Conservation (phyloP, 1,140 invertebrate genomes). For the Cephus cinctus region DNA sequence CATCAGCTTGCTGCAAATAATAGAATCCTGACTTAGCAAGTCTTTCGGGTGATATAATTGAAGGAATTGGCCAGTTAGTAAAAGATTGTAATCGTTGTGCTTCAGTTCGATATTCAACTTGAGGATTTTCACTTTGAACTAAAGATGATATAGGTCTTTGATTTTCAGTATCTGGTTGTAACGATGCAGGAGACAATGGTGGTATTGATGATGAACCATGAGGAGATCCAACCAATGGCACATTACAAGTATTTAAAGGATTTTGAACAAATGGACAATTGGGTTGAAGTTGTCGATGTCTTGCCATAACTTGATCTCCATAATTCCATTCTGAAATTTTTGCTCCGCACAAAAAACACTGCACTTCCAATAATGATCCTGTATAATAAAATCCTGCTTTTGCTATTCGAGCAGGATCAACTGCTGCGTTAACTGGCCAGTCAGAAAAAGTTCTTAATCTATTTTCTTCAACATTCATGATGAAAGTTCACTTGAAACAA, state of each 20-base stretch:
- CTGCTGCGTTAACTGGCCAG: constrained; percentile 70
- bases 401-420: constrained; percentile 67
- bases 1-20: constrained; percentile 63
- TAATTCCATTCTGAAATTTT: constrained; percentile 74
- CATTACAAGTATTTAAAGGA: constrained; percentile 64
- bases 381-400: constrained; percentile 82
- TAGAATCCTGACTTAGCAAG: constrained; percentile 84
- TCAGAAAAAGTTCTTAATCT: constrained; percentile 66
- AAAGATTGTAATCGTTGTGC: constrained; percentile 61
- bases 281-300: constrained; percentile 64
- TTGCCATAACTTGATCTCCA: constrained; percentile 69
- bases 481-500: too few relatives aligned
- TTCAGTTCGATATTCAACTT: constrained; percentile 50
- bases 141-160: background rate
- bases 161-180: background rate
- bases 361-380: constrained; percentile 65
- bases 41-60: constrained; percentile 63
- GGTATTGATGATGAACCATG: constrained; percentile 5
- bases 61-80: constrained; percentile 62
- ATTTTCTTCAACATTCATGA: constrained; percentile 72
- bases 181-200: background rate
- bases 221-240: constrained; percentile 51
- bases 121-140: constrained; percentile 9
- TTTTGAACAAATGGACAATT: constrained; percentile 71
- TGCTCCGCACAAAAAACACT: constrained; percentile 75